A percentile compares a stretch with the other conserved stretches of the same genome.
Evolutionary conservation across 2,113 vertebrate genomes (phyloP).

Genomic region (Cebidichthys violaceus): DNA sequence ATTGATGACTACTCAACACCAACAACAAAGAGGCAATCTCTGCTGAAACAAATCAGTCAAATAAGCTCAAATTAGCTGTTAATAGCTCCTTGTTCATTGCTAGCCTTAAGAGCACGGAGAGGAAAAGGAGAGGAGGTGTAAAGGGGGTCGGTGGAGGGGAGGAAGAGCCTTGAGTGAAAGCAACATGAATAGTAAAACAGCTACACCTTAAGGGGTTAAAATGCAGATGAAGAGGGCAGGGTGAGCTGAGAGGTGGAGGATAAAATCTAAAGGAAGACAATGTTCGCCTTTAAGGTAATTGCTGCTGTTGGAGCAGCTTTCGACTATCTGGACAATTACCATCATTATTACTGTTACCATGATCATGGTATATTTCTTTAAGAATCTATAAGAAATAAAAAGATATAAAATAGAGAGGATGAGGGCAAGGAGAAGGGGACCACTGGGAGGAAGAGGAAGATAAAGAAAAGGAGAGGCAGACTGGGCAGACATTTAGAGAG

Average conservation of each 20-base stretch:
- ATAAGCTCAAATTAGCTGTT: constrained; percentile 60
- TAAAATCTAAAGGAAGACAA: constrained; percentile 47
- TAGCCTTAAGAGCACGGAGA: constrained; percentile 42
- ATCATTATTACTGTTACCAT: constrained; percentile 32
- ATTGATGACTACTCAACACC: constrained; percentile 46
- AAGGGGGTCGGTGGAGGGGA: background rate
- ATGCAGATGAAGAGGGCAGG: constrained; percentile 58
- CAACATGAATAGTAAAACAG: constrained; percentile 52
- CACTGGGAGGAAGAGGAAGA: constrained; percentile 35
- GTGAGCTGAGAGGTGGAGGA: constrained; percentile 36
- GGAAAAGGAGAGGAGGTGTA: constrained; percentile 16
- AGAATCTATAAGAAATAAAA: background rate
- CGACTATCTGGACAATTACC: constrained; percentile 36
- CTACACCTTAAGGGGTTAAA: constrained; percentile 55
- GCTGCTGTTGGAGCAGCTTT: constrained; percentile 28
- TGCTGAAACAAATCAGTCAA: constrained; percentile 68
- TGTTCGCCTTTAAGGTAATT: constrained; percentile 48
- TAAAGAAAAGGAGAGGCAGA: constrained; percentile 41
- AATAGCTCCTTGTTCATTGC: constrained; percentile 61
- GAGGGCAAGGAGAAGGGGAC: constrained; percentile 33
- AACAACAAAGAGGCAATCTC: constrained; percentile 50
- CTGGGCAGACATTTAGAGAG: constrained; percentile 65
- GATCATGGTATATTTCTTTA: constrained; percentile 19
- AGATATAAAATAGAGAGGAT: constrained; percentile 16
- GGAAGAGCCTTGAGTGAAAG: constrained; percentile 20